Conservation (phyloP, 2,888 invertebrate species). For the Conchocele bisecta region DNA sequence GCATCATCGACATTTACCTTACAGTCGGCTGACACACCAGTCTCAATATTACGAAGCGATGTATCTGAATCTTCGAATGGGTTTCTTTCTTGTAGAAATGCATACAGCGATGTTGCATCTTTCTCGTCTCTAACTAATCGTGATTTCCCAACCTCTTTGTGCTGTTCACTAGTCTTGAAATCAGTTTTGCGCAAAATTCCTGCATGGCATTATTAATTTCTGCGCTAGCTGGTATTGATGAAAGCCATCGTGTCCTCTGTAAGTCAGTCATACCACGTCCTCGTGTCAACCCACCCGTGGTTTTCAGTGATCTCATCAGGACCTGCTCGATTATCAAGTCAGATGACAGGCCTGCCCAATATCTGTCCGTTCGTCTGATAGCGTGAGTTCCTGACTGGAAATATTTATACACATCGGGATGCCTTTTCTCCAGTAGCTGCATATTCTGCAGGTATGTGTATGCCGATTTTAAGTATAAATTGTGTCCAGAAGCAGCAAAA, state of each 20-base stretch:
- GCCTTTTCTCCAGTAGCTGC: constrained; percentile 18
- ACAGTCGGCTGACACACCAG: constrained; percentile 10
- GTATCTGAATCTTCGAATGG: neutral
- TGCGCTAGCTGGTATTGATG: constrained; percentile 56
- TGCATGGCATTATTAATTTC: constrained; percentile 51
- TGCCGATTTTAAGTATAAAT: constrained; percentile 44
- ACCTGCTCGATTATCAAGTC: constrained; percentile 68
- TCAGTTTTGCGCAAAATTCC: constrained; percentile 8
- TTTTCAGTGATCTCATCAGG: constrained; percentile 63
- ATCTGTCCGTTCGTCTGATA: constrained; percentile 52
- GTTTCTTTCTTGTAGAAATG: constrained; percentile 10
- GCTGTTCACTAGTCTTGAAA: constrained; percentile 43
- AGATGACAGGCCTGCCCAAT: constrained; percentile 65
- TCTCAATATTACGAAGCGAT: constrained; percentile 12
- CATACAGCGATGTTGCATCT: neutral
- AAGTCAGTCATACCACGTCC: constrained; percentile 58
- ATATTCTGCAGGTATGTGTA: constrained; percentile 43
- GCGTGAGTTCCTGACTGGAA: constrained; percentile 55
- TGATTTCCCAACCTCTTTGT: constrained; percentile 26
- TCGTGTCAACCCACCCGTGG: constrained; percentile 60
- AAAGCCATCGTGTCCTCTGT: constrained; percentile 55
- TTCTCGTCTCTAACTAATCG: constrained; percentile 12
- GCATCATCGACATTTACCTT: constrained; percentile 6
- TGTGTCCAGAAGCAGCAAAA: constrained; percentile 58
- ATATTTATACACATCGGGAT: constrained; percentile 43